A percentile compares a stretch with the other conserved stretches of the same genome.
Conservation (phyloP, 2,113 vertebrate genomes). For the Otocyon megalotis region DNA sequence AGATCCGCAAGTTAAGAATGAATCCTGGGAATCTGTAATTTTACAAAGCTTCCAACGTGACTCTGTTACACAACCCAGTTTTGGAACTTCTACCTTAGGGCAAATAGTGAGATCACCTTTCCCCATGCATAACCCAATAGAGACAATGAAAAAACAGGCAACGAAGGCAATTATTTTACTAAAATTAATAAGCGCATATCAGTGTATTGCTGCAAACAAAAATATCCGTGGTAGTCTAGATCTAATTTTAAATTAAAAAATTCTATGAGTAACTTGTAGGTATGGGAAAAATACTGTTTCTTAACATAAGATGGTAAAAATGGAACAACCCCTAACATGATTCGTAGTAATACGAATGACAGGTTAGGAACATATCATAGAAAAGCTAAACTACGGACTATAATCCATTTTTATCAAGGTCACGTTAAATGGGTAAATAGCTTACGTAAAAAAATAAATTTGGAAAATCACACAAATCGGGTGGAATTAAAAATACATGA, state of each 20-base stretch:
- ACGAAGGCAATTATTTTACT: not conserved
- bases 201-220: not conserved
- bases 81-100: not conserved
- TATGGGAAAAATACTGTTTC: not conserved
- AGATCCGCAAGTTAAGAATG: not conserved
- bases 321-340: not conserved
- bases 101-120: not conserved
- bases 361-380: not conserved
- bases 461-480: not conserved
- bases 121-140: not conserved
- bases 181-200: not conserved
- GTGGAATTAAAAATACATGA: conserved; percentile 7
- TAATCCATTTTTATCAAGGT: not conserved
- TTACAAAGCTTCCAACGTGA: not conserved
- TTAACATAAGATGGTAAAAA: not conserved
- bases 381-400: not conserved
- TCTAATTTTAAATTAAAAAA: not conserved
- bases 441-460: conserved; percentile 55
- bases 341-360: not conserved
- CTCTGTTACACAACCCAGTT: not conserved
- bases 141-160: not conserved
- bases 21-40: not conserved
- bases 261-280: not conserved
- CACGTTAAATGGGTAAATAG: not conserved
- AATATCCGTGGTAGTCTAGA: not conserved